Evolutionary conservation across 1,140 invertebrate species (phyloP), one percentile per base, ranked within the genome.

Genomic region (Condylostylus longicornis): DNA sequence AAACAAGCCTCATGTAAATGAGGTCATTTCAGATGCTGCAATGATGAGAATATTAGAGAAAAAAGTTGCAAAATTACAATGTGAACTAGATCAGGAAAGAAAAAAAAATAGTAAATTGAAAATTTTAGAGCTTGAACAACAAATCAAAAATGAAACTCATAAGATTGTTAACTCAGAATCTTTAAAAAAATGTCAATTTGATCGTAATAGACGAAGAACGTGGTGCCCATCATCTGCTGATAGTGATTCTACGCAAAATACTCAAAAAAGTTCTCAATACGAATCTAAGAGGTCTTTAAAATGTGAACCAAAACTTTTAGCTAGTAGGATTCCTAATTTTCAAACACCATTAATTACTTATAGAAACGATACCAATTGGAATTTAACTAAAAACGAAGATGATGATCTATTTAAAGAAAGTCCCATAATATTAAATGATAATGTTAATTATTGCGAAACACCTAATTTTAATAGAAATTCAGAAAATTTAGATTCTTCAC

Each of bases 1-100:
- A 43, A 77, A 77, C 38, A 73, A 77, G 41, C 82, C 83, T 0
- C 62, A 71, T 37, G 60, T 82, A 0, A 87, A 86, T 50, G 72
- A 77, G 46, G 68, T 79, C 1, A 53, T 75, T 9, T 75, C 70
- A 0, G 69, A 79, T 36, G 64, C 67, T 3, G 72, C 73, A 0
- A 67, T 79, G 50, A 62, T 82, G 29, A 77, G 76, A 50, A 63
- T 64, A 1, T 46, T 70, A 2, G 65, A 66, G 1, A 64, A 63
- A 30, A 52, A 66, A 39, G 56, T 71, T 17, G 58, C 54, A 5
- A 27, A 35, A 2, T 39, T 69, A 0, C 60, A 66, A 38, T 48
- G 54, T 9, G 49, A 63, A 33, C 37, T 70, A 1, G 61, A 63
- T 13, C 53, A 66, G 59, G 46, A 68, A 54, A 38, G 49, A 45